Evolutionary conservation across 2,888 invertebrate genomes (phyloP), one percentile per base, ranked within the genome.

Genomic region (Agrenia bidenticulata): DNA sequence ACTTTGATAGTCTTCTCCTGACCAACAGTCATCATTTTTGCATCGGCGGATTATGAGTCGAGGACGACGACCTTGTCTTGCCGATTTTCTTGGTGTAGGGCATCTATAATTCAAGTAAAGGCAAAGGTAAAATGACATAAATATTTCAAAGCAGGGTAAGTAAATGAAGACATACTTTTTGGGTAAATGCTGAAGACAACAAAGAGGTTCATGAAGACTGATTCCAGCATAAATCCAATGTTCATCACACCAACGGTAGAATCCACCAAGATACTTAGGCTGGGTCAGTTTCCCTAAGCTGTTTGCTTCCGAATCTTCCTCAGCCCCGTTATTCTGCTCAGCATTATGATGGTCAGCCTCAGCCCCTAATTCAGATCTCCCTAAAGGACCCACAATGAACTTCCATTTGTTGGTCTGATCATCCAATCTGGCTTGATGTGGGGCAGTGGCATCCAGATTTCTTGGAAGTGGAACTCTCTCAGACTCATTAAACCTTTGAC

Each of bases 211-310:
- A 32, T 74, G 70, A 15, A 74, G 41, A 65, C 72, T 67, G 21
- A 70, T 66, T 27, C 70, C 70, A 51, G 67, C 70, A 49, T 70
- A 70, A 19, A 70, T 66, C 75, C 75, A 75, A 53, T 75, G 75
- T 45, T 67, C 66, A 56, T 75, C 75, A 63, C 75, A 75, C 72
- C 73, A 74, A 21, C 76, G 61, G 61, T 76, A 76, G 54, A 74
- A 76, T 19, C 76, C 76, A 21, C 74, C 76, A 19, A 76, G 68
- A 73, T 74, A 76, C 63, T 67, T 69, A 49, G 75, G 75, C 9
- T 72, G 67, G 0, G 70, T 67, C 37, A 70, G 39, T 45, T 42
- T 54, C 2, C 45, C 55, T 7, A 26, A 19, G 0, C 19, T n/a
- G 2, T 53, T 42, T 13, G 7, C 63, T 45, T 57, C 32, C 32